phyloP scores from a whole-genome alignment of 2,113 vertebrate species.

The Charadrius vociferus region DNA sequence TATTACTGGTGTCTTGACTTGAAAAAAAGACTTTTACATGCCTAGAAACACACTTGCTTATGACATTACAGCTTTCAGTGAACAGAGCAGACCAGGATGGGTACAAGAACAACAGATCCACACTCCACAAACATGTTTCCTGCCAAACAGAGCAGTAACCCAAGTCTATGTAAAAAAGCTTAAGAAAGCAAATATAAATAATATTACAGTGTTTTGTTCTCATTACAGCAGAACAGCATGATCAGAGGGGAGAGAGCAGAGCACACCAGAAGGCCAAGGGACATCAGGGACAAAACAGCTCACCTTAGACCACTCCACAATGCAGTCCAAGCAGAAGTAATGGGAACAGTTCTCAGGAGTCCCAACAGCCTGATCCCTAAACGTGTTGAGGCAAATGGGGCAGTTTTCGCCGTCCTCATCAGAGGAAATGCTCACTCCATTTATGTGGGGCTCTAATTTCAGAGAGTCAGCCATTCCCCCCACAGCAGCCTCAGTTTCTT shows the following conservation, averaged over 20 bases:
- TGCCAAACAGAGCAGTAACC: background rate
- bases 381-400: slow-evolving; percentile 93
- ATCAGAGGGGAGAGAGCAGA: background rate
- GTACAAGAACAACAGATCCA: background rate
- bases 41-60: background rate
- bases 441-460: slow-evolving; percentile 17
- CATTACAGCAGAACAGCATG: background rate
- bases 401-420: slow-evolving; percentile 92
- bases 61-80: background rate
- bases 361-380: slow-evolving; percentile 89
- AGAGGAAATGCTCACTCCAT: slow-evolving; percentile 63
- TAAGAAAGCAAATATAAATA: background rate
- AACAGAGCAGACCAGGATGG: background rate
- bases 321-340: slow-evolving; percentile 97
- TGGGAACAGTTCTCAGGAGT: slow-evolving; percentile 93
- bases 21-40: background rate
- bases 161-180: background rate
- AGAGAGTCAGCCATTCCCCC: background rate
- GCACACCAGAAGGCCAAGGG: background rate
- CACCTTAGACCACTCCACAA: slow-evolving; percentile 95
- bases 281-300: background rate
- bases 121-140: background rate
- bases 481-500: background rate
- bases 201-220: background rate
- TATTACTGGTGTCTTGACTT: background rate